These are phyloP conservation scores for Catostylus mosaicus DNA, from an alignment of 30 jellyfish, hydroid and myxozoan genomes.

Conservation along the genomic window DNA sequence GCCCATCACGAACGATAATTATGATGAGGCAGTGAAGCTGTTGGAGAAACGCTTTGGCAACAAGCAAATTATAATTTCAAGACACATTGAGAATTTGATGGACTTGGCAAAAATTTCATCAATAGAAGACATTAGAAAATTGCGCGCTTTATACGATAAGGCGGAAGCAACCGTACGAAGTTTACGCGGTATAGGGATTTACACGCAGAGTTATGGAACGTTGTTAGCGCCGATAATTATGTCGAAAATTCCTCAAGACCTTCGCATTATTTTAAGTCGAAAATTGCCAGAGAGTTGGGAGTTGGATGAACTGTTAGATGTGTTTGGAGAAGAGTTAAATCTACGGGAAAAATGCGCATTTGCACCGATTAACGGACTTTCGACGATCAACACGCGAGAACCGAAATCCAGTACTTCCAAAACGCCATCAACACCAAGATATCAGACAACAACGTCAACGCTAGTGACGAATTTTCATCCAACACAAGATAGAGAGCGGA, in stretches of 20 bases:
- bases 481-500: not conserved
- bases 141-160: conserved; percentile 17
- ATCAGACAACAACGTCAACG: not conserved
- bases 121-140: not conserved
- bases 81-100: conserved; percentile 14
- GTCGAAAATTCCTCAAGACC: conserved; percentile 31
- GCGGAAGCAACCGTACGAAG: conserved; percentile 22
- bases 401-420: not conserved
- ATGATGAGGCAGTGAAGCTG: conserved; percentile 17
- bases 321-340: conserved; percentile 4
- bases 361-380: not conserved
- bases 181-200: conserved; percentile 8
- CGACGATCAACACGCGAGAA: not conserved
- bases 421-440: too few species aligned
- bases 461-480: not conserved
- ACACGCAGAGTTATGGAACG: conserved; percentile 17
- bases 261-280: not conserved
- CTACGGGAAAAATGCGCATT: conserved; percentile 23
- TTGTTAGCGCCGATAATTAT: conserved; percentile 10
- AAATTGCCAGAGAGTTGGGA: conserved; percentile 1
- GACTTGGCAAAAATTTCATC: conserved; percentile 18
- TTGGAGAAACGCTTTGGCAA: conserved; percentile 28
- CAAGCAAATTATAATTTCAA: not conserved
- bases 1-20: not conserved
- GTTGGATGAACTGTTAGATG: not conserved